Evolutionary conservation across 2,113 vertebrate species (phyloP).

Genomic region (Pseudonaja textilis): DNA sequence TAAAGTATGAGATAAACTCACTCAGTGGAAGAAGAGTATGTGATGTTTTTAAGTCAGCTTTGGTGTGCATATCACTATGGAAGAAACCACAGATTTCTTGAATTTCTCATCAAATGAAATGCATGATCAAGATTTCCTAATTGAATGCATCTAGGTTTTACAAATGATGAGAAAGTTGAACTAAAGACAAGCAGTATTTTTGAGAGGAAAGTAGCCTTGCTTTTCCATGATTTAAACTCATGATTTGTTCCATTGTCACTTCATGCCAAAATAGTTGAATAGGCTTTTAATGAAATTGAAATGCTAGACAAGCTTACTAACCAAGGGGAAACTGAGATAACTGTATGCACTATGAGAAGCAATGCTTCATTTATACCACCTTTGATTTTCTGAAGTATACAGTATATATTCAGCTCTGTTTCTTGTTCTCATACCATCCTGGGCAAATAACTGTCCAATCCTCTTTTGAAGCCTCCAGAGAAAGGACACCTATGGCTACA

Average conservation of each 20-base stretch:
- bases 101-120: conserved; percentile 61
- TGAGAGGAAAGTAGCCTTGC: neutral
- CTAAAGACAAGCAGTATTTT: neutral
- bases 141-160: conserved; percentile 40
- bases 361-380: neutral
- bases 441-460: neutral
- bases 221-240: neutral
- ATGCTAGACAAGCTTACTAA: neutral
- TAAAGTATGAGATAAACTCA: neutral
- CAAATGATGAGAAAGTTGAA: conserved; percentile 39
- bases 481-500: neutral
- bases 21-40: conserved; percentile 28
- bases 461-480: neutral
- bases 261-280: neutral
- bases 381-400: neutral
- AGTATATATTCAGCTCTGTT: neutral
- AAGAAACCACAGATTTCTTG: conserved; percentile 50
- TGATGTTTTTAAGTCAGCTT: conserved; percentile 41
- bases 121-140: conserved; percentile 33
- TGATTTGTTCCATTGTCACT: neutral
- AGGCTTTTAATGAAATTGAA: neutral
- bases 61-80: conserved; percentile 38
- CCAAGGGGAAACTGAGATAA: neutral
- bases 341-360: neutral
- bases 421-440: neutral